These are phyloP conservation scores for Falco cherrug DNA, from an alignment of 2,797 vertebrate genomes.

Conservation along the genomic window DNA sequence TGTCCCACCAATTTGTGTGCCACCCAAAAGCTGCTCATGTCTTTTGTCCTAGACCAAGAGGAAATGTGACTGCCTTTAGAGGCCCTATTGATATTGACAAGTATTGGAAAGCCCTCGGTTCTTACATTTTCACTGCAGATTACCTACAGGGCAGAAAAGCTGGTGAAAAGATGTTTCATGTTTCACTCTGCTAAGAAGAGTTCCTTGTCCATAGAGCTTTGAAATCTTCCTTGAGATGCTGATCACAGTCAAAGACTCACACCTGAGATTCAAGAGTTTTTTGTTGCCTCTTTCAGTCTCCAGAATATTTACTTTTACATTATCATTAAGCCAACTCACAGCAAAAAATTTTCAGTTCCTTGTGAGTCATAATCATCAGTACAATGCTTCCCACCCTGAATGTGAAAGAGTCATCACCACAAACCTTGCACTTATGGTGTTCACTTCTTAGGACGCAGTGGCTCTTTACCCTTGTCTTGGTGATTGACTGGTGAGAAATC, in stretches of 20 bases:
- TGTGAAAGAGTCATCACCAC: neutral
- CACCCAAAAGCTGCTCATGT: neutral
- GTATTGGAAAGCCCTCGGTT: neutral
- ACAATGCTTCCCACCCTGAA: neutral
- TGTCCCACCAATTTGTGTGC: neutral
- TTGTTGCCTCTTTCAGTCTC: neutral
- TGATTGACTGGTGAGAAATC: neutral
- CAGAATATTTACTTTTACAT: neutral
- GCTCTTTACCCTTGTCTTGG: neutral
- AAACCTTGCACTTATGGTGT: neutral
- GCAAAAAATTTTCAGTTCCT: neutral
- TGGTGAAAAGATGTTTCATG: neutral
- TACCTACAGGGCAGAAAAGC: neutral
- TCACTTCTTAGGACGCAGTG: neutral
- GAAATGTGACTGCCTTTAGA: neutral
- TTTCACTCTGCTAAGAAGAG: neutral
- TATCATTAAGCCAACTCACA: neutral
- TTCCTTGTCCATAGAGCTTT: neutral
- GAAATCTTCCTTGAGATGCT: neutral
- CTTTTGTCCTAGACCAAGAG: neutral
- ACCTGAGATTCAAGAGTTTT: neutral
- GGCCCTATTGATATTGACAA: neutral
- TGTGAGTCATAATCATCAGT: conserved; percentile 31
- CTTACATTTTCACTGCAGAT: neutral
- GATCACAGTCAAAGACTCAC: neutral